phyloP scores from a whole-genome alignment of 2,888 invertebrate species.

The Bellardia bayeri region DNA sequence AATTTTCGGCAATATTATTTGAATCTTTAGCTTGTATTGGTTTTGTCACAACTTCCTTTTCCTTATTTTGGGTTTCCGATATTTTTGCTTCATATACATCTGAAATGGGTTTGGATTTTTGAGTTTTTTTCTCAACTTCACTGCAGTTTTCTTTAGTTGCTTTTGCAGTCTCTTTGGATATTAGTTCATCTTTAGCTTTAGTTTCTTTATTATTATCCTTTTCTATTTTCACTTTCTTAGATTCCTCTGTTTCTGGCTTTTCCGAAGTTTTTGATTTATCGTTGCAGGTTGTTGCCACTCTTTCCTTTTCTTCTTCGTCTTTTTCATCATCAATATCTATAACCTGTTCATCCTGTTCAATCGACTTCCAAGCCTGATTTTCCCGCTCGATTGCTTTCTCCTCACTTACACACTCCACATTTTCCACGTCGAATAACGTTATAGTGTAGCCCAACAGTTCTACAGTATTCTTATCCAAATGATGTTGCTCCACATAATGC shows the following conservation, averaged over 20 bases:
- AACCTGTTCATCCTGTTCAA: slow-evolving; percentile 54
- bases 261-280: not conserved
- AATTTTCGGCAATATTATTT: too few species aligned
- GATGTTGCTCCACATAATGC: slow-evolving; percentile 85
- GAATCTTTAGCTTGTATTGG: too few species aligned
- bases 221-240: not conserved
- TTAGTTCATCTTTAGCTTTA: not conserved
- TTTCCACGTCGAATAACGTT: slow-evolving; percentile 73
- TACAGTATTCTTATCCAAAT: slow-evolving; percentile 65
- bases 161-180: too few species aligned
- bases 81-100: not conserved
- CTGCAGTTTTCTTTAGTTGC: too few species aligned
- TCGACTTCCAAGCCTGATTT: slow-evolving; percentile 58
- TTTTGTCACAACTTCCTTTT: too few species aligned
- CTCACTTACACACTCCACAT: slow-evolving; percentile 67
- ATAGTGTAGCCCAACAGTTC: slow-evolving; percentile 69
- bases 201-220: slow-evolving; percentile 11
- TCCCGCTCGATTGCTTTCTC: slow-evolving; percentile 57
- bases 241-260: not conserved
- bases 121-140: too few species aligned
- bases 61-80: not conserved
- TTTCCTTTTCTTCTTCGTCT: slow-evolving; percentile 31
- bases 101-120: too few species aligned
- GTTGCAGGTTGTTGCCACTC: not conserved
- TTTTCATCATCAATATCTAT: slow-evolving; percentile 64